phyloP scores from a whole-genome alignment of 2,113 vertebrate genomes.

The Nycticebus coucang region DNA sequence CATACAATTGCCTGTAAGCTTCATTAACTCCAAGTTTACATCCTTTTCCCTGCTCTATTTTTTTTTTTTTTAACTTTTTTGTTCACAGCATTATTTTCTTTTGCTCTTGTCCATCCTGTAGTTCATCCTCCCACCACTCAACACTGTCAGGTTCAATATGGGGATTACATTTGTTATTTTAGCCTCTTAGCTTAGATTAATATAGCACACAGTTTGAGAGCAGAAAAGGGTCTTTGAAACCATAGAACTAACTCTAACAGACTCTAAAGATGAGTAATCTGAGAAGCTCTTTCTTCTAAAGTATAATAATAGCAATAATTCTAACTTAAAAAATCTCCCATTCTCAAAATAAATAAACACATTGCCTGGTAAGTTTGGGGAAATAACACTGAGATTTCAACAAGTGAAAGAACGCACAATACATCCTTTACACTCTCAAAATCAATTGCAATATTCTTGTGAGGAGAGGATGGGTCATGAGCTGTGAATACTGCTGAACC shows the following conservation, averaged over 20 bases:
- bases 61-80: not conserved
- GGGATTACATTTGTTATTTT: not conserved
- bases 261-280: not conserved
- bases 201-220: not conserved
- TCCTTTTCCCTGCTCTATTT: not conserved
- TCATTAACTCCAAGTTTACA: not conserved
- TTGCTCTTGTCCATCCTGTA: not conserved
- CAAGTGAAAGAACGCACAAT: not conserved
- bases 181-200: no score
- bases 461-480: no score
- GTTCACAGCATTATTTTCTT: not conserved
- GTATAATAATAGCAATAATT: not conserved
- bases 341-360: not conserved
- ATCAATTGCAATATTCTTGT: no score
- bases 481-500: no score
- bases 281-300: not conserved
- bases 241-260: not conserved
- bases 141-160: not conserved
- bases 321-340: not conserved
- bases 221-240: not conserved
- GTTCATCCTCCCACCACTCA: not conserved
- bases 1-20: not conserved
- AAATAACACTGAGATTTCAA: not conserved
- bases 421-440: not conserved
- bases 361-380: not conserved